These are phyloP conservation scores for Otolemur garnettii DNA, from an alignment of 2,113 vertebrate genomes.

Conservation along the genomic window DNA sequence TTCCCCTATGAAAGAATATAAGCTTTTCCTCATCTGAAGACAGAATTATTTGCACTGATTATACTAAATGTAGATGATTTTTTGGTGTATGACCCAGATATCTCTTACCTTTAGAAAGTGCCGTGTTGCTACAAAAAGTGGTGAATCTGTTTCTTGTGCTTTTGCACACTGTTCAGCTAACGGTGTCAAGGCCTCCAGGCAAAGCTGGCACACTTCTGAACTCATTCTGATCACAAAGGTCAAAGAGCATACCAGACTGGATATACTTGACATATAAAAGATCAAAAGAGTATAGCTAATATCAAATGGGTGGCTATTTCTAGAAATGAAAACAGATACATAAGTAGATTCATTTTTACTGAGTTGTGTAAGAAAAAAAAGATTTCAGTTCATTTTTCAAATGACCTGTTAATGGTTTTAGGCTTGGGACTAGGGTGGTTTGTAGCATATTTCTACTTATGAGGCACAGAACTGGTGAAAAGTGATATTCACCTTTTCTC, in stretches of 20 bases:
- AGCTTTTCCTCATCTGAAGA: not conserved
- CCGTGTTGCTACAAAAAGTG: slow-evolving; percentile 96
- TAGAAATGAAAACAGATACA: not conserved
- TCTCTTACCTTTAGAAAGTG: slow-evolving; percentile 97
- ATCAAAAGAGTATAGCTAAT: not conserved
- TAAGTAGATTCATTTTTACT: not conserved
- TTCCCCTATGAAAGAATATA: not conserved
- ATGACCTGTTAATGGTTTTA: not conserved
- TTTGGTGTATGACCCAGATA: not conserved
- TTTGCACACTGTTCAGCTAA: slow-evolving; percentile 98
- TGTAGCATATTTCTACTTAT: slow-evolving; percentile 60
- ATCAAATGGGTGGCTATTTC: not conserved
- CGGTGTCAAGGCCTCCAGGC: slow-evolving; percentile 96
- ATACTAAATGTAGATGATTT: not conserved
- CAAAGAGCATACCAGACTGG: slow-evolving; percentile 68
- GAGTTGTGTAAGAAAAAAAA: not conserved
- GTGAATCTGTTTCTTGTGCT: slow-evolving; percentile 96
- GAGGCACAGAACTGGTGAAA: slow-evolving; percentile 72
- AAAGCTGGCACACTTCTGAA: slow-evolving; percentile 98
- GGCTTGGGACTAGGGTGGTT: too few species aligned
- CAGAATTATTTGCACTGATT: not conserved
- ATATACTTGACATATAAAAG: not conserved
- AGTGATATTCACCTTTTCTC: slow-evolving; percentile 56
- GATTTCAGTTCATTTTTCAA: not conserved
- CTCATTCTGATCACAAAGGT: slow-evolving; percentile 93